Evolutionary conservation across 2,888 invertebrate species (phyloP).

Genomic region (Nomada goodeniana): DNA sequence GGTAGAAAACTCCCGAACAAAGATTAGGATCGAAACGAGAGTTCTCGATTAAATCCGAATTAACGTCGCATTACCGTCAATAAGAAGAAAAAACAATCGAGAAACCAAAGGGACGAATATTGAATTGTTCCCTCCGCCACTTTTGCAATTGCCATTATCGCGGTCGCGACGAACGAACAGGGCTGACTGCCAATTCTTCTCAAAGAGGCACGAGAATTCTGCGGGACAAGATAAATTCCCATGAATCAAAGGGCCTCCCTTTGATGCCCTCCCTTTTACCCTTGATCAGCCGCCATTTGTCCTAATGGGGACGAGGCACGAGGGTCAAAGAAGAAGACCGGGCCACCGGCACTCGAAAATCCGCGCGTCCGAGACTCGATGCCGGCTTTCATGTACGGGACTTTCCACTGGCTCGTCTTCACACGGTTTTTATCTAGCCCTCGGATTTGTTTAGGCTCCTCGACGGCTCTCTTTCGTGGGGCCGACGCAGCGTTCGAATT

Average conservation of each 20-base stretch:
- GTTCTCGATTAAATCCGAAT: neutral
- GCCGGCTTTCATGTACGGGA: constrained; percentile 65
- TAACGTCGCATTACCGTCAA: no score
- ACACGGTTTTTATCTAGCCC: constrained; percentile 59
- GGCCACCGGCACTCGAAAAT: constrained; percentile 43
- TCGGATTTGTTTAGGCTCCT: constrained; percentile 45
- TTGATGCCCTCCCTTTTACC: neutral
- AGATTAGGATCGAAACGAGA: neutral
- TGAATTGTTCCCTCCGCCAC: neutral
- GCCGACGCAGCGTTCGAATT: constrained; percentile 13
- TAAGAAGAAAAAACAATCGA: neutral
- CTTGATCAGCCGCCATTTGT: constrained; percentile 44
- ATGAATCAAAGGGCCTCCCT: constrained; percentile 47
- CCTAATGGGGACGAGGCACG: constrained; percentile 32
- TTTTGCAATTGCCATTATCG: constrained; percentile 13
- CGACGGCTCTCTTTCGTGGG: no score
- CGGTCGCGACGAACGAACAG: constrained; percentile 7
- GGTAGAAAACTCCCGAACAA: neutral
- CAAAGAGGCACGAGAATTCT: constrained; percentile 27
- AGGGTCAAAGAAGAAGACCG: constrained; percentile 47
- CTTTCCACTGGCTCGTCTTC: constrained; percentile 63
- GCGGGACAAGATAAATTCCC: constrained; percentile 64
- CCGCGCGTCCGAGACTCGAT: constrained; percentile 49
- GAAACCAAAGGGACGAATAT: constrained; percentile 7
- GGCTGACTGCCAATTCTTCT: constrained; percentile 25